Evolutionary conservation across 2,797 vertebrate species (phyloP), one percentile per base, ranked within the genome.

Genomic region (Pseudochromis fuscus): DNA sequence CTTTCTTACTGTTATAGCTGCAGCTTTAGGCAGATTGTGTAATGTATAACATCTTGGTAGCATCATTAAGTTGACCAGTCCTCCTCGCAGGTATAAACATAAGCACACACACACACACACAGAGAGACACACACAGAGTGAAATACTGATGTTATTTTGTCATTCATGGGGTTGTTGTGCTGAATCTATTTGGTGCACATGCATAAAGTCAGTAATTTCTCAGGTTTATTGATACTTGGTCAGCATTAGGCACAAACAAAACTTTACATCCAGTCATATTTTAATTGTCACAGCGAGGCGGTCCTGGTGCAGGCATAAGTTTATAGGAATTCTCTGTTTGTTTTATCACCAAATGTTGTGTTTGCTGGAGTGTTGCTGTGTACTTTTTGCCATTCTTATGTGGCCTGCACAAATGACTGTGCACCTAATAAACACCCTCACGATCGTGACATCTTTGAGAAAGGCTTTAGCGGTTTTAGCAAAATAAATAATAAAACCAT

Each of bases 21-120:
- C 55, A 70, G 49, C 58, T 79, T 59, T 48, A 59, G 62, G 35
- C 67, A 71, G 37, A 61, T 74, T 73, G 59, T 64, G 35, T 79
- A 46, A 52, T 33, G 25, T 45, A 24, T 35, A 62, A 64, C 48
- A 64, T 56, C 51, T 70, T 79, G 59, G 60, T 67, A 56, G 59
- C 37, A 45, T 69, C 50, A 70, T 73, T 66, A 53, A 65, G 56
- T 49, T 23, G 63, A 52, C 52, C 44, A 6, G 13, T 44, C 35
- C 6, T 16, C 23, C 18, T 49, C 4, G 11, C 8, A 1, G 31
- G 48, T 35, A 46, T 33, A 40, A 13, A 77, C 23, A 46, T 7
- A 50, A 18, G 40, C 49, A 44, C 48, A 48, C 23, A 25, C 2
- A 15, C 45, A 15, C 12, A 48, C 27, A n/a, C 27, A 50, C 6